Evolutionary conservation across 2,888 invertebrate genomes (phyloP).

Genomic region (Teleogryllus oceanicus): DNA sequence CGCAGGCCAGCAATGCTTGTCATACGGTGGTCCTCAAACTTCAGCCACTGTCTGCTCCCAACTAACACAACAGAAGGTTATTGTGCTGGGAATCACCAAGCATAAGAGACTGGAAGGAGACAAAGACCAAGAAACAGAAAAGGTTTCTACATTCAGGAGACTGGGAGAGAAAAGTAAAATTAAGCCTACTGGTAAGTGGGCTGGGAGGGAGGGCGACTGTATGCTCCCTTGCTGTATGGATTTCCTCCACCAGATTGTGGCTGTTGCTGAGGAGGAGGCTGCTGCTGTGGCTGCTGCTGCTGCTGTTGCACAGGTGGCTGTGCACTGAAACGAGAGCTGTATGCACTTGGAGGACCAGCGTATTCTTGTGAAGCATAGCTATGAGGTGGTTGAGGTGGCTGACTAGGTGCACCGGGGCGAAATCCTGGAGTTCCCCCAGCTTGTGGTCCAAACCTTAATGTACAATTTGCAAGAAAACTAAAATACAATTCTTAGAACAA

Average conservation of each 20-base stretch:
- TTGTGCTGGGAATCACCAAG: too few species aligned
- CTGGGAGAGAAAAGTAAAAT: neutral
- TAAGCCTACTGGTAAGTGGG: conserved; percentile 27
- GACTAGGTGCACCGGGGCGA: conserved; percentile 22
- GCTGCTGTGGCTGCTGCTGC: neutral
- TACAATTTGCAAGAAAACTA: neutral
- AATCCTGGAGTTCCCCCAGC: conserved; percentile 20
- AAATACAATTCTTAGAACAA: too few species aligned
- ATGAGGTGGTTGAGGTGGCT: conserved; percentile 23
- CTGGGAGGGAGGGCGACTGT: conserved; percentile 32
- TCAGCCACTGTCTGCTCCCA: too few species aligned
- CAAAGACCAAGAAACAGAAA: too few species aligned
- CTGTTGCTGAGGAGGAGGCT: neutral
- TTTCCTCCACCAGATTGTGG: conserved; percentile 24
- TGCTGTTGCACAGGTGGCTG: conserved; percentile 26
- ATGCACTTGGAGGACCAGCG: conserved; percentile 19
- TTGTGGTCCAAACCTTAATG: neutral
- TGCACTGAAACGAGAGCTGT: conserved; percentile 26
- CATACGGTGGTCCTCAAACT: too few species aligned
- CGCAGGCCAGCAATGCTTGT: too few species aligned
- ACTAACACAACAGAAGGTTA: too few species aligned
- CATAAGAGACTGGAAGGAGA: too few species aligned
- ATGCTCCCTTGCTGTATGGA: conserved; percentile 36
- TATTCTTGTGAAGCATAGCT: conserved; percentile 30
- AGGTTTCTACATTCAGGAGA: too few species aligned